Conservation (phyloP, 2,888 invertebrate genomes). For the Parapristionchus giblindavisi region DNA sequence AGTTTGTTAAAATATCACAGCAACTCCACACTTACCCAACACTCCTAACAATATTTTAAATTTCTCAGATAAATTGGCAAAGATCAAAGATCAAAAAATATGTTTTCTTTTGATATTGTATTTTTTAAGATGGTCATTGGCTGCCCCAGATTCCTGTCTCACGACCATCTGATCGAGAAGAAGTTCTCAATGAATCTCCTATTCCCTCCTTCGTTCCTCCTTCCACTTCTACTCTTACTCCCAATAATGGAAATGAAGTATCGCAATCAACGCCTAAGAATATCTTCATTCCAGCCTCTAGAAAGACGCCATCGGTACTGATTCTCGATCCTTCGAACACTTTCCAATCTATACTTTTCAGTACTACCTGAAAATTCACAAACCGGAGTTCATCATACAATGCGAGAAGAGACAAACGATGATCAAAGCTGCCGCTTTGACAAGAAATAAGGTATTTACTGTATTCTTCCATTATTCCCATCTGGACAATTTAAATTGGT, state of each 20-base stretch:
- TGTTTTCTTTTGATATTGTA: too few relatives aligned
- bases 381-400: constrained; percentile 30
- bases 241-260: not conserved
- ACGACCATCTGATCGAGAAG: not conserved
- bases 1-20: too few relatives aligned
- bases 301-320: too few relatives aligned
- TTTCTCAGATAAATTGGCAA: too few relatives aligned
- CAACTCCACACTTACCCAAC: too few relatives aligned
- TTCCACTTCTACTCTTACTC: not conserved
- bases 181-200: too few relatives aligned
- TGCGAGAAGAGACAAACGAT: constrained; percentile 26
- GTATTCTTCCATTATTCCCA: not conserved
- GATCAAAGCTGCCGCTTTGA: constrained; percentile 27
- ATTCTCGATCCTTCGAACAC: not conserved
- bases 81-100: too few relatives aligned
- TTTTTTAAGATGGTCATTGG: too few relatives aligned
- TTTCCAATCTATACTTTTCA: not conserved
- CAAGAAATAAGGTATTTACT: constrained; percentile 3
- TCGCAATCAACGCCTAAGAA: not conserved
- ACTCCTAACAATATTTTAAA: too few relatives aligned
- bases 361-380: constrained; percentile 36
- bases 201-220: not conserved
- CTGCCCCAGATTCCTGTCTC: constrained; percentile 12
- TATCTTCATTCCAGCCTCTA: not conserved
- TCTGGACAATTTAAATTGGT: too few relatives aligned